Base-by-base conservation (phyloP, 2,113 vertebrate species). In the Salvelinus namaycush region DNA sequence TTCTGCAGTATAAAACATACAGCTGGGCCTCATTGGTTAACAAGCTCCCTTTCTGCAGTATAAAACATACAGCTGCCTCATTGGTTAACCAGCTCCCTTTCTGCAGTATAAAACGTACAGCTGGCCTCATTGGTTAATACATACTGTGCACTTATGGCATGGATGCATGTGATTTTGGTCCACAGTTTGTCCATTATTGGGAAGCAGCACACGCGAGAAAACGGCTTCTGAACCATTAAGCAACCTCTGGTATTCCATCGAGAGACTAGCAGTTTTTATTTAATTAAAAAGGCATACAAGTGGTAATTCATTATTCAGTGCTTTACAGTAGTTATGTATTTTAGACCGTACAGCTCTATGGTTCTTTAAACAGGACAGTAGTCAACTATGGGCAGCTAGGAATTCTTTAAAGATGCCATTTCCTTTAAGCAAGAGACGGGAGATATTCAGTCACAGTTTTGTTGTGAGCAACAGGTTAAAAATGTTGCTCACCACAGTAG, bases 401-500 rank as follows among this genome's bases (percentile, higher is more conserved):
- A 9, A 39, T 39, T 39, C 7, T 39, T 39, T 39, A 39, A 39
- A 20, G 20, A 39, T n/a, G 14, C 5, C n/a, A 26, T 26, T 54
- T 71, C 44, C 24, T 54, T 12, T 39, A 9, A 39, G 39, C 34
- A 13, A 27, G 57, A 5, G 20, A 60, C n/a, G 4, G n/a, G n/a
- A 60, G n/a, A 60, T 2, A 20, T 60, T 60, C 5, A n/a, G 6
- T 22, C n/a, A 60, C 4, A 60, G n/a, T 20, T n/a, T 5, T 6
- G 0, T 1, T 57, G 18, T 34, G 12, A 22, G 49, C 3, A 16
- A 71, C 54, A 66, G 44, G 8, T 67, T 16, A 57, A 20, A 31
- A 31, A 31, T 64, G 68, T 64, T 6, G 51, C 39, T 39, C 39
- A 0, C 60, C 18, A 76, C 74, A 76, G 71, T 76, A 75, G 18